Percentiles rank a stretch among this genome's conserved stretches.
These are phyloP conservation scores for Nowickia ferox DNA, from an alignment of 2,888 invertebrate genomes.

Conservation along the genomic window DNA sequence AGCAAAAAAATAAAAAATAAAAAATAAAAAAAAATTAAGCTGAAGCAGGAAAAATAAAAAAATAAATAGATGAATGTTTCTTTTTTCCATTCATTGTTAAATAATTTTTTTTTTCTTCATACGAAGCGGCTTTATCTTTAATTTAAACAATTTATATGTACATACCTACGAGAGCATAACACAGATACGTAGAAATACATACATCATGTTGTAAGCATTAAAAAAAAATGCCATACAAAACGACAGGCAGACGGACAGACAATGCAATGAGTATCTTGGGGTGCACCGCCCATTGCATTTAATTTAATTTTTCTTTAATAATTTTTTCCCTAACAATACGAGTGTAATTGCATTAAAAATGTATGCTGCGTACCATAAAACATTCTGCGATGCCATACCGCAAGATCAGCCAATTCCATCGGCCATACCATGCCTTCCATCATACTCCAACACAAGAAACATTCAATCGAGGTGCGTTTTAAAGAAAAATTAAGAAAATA, in stretches of 20 bases:
- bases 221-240: not conserved
- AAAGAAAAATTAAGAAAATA: constrained; percentile 27
- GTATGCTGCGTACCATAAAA: constrained; percentile 62
- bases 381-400: constrained; percentile 64
- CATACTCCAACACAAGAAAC: constrained; percentile 36
- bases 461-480: not conserved
- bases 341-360: constrained; percentile 67
- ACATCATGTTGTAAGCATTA: constrained; percentile 14
- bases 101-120: constrained; percentile 35
- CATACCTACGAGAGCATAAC: not conserved
- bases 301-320: constrained; percentile 48
- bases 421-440: constrained; percentile 13
- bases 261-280: constrained; percentile 23
- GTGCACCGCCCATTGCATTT: constrained; percentile 57
- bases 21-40: not conserved
- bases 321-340: constrained; percentile 37
- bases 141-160: constrained; percentile 40
- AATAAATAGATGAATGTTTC: constrained; percentile 40
- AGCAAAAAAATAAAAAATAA: not conserved
- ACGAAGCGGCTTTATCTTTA: constrained; percentile 39
- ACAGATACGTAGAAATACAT: too few relatives aligned
- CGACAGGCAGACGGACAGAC: not conserved
- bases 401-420: constrained; percentile 54
- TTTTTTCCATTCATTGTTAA: constrained; percentile 24
- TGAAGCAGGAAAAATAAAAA: not conserved